Conservation (phyloP, 2,888 invertebrate genomes). For the Isoperla grammatica region DNA sequence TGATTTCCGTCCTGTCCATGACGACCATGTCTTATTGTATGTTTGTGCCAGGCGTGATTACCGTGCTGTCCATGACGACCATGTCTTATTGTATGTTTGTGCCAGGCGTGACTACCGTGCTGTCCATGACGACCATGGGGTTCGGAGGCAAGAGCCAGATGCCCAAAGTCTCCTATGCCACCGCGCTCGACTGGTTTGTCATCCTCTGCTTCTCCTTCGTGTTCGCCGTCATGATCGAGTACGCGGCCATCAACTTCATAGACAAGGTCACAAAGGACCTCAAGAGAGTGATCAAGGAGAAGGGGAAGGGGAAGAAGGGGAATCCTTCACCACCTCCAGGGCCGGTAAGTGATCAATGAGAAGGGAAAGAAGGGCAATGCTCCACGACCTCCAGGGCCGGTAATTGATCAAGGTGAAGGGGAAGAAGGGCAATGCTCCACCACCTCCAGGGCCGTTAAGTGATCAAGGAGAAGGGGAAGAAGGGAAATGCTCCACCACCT, state of each 20-base stretch:
- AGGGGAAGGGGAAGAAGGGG: conserved; percentile 20
- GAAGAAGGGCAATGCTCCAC: conserved; percentile 21
- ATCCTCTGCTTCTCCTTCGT: conserved; percentile 58
- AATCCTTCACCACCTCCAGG: conserved; percentile 14
- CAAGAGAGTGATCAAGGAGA: conserved; percentile 36
- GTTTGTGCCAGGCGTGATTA: too few species aligned
- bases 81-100: too few species aligned
- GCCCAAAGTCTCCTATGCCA: conserved; percentile 56
- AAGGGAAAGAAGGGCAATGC: conserved; percentile 21
- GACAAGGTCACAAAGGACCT: conserved; percentile 47
- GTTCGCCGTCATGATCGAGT: conserved; percentile 56
- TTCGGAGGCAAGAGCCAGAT: conserved; percentile 55
- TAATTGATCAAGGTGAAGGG: conserved; percentile 17
- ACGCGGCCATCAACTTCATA: conserved; percentile 54
- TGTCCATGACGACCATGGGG: conserved; percentile 58
- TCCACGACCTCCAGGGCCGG: background rate
- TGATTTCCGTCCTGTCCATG: too few species aligned
- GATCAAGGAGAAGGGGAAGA: conserved; percentile 20
- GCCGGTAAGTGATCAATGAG: conserved; percentile 11
- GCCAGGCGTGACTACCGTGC: conserved; percentile 55
- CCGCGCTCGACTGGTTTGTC: conserved; percentile 57
- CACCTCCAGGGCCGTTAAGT: background rate
- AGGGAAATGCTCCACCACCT: conserved; percentile 21
- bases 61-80: too few species aligned
- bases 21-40: too few species aligned